These are phyloP conservation scores for Delia radicum DNA, from an alignment of 1,140 invertebrate genomes.

Conservation along the genomic window DNA sequence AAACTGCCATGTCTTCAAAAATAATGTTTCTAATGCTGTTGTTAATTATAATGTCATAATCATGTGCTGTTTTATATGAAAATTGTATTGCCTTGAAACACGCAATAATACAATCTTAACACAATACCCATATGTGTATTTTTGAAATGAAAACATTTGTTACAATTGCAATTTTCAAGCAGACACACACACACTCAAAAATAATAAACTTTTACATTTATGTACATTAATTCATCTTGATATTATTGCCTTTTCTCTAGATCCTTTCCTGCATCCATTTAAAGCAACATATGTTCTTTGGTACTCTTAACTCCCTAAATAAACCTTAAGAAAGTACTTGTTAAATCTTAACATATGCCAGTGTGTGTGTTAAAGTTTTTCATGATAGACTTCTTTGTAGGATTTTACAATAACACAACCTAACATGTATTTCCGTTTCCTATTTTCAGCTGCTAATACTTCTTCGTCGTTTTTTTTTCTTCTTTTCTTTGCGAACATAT, in stretches of 20 bases:
- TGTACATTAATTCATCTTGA: not conserved
- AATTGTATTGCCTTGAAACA: conserved; percentile 2
- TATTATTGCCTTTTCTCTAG: not conserved
- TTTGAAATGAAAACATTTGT: conserved; percentile 2
- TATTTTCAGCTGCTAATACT: not conserved
- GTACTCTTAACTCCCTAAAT: not conserved
- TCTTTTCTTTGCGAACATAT: not conserved
- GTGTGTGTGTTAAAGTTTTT: not conserved
- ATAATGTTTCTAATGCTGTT: not conserved
- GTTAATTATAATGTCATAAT: conserved; percentile 23
- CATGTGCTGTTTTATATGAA: conserved; percentile 8
- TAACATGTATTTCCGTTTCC: not conserved
- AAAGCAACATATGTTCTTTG: not conserved
- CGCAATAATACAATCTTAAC: conserved; percentile 3
- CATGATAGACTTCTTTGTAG: not conserved
- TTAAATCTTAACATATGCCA: conserved; percentile 15
- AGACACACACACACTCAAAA: not conserved
- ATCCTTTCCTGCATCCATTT: not conserved
- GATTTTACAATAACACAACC: not conserved
- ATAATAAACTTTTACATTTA: too few relatives aligned
- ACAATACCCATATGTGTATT: conserved; percentile 22
- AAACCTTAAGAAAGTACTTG: conserved; percentile 1
- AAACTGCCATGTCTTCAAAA: not conserved
- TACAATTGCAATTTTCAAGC: conserved; percentile 12
- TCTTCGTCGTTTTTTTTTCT: not conserved